These are phyloP conservation scores for Pasiphila rectangulata DNA, from an alignment of 2,888 invertebrate genomes.

Conservation along the genomic window DNA sequence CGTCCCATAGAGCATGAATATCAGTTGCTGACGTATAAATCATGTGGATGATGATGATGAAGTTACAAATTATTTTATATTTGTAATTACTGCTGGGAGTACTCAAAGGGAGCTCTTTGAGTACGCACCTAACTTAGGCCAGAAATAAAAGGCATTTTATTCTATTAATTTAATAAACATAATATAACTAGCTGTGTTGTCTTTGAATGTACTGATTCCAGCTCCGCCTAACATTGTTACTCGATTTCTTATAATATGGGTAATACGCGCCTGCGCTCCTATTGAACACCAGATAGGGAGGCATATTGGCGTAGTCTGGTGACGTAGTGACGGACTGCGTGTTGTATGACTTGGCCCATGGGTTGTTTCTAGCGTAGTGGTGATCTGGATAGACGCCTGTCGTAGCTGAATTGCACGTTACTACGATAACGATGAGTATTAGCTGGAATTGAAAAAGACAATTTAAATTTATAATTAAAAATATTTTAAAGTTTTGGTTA, in stretches of 20 bases:
- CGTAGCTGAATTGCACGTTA: conserved; percentile 18
- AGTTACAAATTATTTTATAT: too few relatives aligned
- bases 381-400: neutral
- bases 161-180: too few relatives aligned
- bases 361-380: neutral
- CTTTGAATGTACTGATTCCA: conserved; percentile 16
- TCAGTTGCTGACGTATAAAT: too few relatives aligned
- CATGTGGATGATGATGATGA: too few relatives aligned
- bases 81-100: too few relatives aligned
- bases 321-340: neutral
- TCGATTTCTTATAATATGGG: conserved; percentile 60
- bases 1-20: too few relatives aligned
- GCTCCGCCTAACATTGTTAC: conserved; percentile 41
- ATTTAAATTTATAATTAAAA: too few relatives aligned
- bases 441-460: conserved; percentile 36
- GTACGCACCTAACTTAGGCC: too few relatives aligned
- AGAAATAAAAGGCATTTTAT: too few relatives aligned
- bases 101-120: too few relatives aligned
- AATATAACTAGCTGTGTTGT: conserved; percentile 3
- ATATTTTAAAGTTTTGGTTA: too few relatives aligned
- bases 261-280: conserved; percentile 62
- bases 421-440: conserved; percentile 34
- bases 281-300: conserved; percentile 67
- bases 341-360: conserved; percentile 40
- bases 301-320: conserved; percentile 36